Conservation (phyloP, 1,140 invertebrate genomes). For the Phenacoccus solenopsis region DNA sequence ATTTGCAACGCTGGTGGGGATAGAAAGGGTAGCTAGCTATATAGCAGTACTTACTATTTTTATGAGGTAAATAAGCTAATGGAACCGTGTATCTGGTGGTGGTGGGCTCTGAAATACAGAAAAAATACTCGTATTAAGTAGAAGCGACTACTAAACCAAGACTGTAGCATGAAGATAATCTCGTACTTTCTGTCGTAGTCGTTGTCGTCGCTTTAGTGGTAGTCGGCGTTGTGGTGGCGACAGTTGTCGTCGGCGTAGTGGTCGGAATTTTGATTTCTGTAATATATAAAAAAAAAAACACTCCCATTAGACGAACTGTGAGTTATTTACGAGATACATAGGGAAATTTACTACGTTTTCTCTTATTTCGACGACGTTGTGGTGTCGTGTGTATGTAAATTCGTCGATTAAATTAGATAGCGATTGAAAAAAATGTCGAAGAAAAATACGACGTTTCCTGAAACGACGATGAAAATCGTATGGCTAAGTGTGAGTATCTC, state of each 20-base stretch:
- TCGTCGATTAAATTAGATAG: constrained; percentile 2
- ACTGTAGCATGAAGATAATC: too few species aligned
- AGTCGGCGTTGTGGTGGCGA: not conserved
- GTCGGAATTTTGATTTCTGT: constrained; percentile 10
- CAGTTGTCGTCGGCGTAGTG: not conserved
- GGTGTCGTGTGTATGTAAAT: not conserved
- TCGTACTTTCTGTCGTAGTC: not conserved
- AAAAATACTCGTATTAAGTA: too few species aligned
- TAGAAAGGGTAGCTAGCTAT: too few species aligned
- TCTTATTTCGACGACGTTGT: not conserved
- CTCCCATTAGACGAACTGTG: not conserved
- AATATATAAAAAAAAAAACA: not conserved
- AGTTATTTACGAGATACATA: not conserved
- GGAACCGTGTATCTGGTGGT: not conserved
- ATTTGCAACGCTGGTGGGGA: too few species aligned
- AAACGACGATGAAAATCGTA: too few species aligned
- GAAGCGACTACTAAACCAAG: too few species aligned
- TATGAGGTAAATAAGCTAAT: not conserved
- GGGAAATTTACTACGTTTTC: not conserved
- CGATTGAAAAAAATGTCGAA: not conserved
- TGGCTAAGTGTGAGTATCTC: too few species aligned
- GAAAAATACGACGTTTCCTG: too few species aligned
- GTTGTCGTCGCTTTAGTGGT: not conserved
- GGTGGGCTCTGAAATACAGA: not conserved
- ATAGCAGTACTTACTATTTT: not conserved